These are phyloP conservation scores for Ips nitidus DNA, from an alignment of 1,140 invertebrate genomes.

Conservation along the genomic window DNA sequence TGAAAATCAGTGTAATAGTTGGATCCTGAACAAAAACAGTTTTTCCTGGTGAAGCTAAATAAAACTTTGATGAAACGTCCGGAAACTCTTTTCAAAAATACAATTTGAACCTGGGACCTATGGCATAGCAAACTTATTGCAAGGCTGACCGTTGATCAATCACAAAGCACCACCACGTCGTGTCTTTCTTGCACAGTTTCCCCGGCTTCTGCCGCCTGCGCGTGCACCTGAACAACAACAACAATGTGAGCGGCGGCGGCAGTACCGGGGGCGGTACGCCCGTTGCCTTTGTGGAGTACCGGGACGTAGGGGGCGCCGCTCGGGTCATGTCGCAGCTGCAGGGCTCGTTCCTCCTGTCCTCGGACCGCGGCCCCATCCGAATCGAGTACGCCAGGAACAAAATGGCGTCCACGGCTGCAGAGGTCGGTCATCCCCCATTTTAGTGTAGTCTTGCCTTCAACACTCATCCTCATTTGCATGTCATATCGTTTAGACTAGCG, in stretches of 20 bases:
- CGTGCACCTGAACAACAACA: slow-evolving; percentile 81
- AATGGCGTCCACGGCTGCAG: slow-evolving; percentile 85
- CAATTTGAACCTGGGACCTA: too few species aligned
- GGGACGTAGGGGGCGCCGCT: slow-evolving; percentile 85
- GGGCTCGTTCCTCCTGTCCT: slow-evolving; percentile 91
- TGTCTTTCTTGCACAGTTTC: slow-evolving; percentile 71
- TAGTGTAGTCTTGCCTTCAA: not conserved
- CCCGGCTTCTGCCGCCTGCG: slow-evolving; percentile 95
- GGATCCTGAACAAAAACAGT: too few species aligned
- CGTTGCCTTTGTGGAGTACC: slow-evolving; percentile 96
- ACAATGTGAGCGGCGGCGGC: slow-evolving; percentile 87
- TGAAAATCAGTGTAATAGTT: too few species aligned
- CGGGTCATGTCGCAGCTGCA: slow-evolving; percentile 90
- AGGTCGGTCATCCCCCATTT: slow-evolving; percentile 58
- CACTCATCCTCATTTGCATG: too few species aligned
- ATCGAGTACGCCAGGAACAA: slow-evolving; percentile 98
- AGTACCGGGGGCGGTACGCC: slow-evolving; percentile 72
- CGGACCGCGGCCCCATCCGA: slow-evolving; percentile 92
- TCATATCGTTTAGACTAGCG: too few species aligned
- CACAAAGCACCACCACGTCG: slow-evolving; percentile 40
- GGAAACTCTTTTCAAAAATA: too few species aligned
- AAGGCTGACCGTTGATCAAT: too few species aligned
- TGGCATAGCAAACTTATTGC: too few species aligned
- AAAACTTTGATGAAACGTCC: too few species aligned
- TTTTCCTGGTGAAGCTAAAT: too few species aligned